Evolutionary conservation across 2,888 invertebrate genomes (phyloP).

Genomic region (Melanchra persicariae): DNA sequence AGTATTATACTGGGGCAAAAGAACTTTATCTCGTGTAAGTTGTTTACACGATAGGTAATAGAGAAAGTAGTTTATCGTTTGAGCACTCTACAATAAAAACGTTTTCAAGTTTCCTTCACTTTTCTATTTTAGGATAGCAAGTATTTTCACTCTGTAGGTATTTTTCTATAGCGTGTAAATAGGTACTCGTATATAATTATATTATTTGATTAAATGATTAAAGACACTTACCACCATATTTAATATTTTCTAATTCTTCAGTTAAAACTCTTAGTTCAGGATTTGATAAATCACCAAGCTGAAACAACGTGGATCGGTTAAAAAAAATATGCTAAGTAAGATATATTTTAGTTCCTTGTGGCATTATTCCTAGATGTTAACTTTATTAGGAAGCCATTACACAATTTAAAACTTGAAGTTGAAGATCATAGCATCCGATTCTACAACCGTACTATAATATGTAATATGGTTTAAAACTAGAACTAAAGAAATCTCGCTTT

Average conservation of each 20-base stretch:
- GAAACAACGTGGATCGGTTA: slow-evolving; percentile 81
- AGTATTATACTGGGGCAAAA: slow-evolving; percentile 28
- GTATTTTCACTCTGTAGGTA: not conserved
- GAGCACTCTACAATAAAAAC: slow-evolving; percentile 33
- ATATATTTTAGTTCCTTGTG: too few relatives aligned
- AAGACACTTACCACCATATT: slow-evolving; percentile 95
- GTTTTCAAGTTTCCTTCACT: slow-evolving; percentile 36
- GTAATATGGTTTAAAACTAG: not conserved
- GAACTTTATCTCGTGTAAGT: slow-evolving; percentile 64
- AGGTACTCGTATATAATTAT: not conserved
- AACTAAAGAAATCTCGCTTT: not conserved
- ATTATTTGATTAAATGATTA: not conserved
- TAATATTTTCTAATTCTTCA: slow-evolving; percentile 97
- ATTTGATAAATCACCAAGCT: slow-evolving; percentile 98
- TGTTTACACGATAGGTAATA: slow-evolving; percentile 45
- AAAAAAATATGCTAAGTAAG: not conserved
- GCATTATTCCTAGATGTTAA: too few relatives aligned
- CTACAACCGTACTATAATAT: not conserved
- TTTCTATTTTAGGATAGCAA: slow-evolving; percentile 16
- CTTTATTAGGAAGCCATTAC: too few relatives aligned
- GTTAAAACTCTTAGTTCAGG: slow-evolving; percentile 97
- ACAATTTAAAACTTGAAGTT: not conserved
- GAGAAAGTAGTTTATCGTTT: slow-evolving; percentile 43
- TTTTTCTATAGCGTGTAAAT: not conserved
- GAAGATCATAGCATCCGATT: not conserved